Base-by-base conservation (phyloP, 2,797 vertebrate species). In the Anisognathus igniventris region DNA sequence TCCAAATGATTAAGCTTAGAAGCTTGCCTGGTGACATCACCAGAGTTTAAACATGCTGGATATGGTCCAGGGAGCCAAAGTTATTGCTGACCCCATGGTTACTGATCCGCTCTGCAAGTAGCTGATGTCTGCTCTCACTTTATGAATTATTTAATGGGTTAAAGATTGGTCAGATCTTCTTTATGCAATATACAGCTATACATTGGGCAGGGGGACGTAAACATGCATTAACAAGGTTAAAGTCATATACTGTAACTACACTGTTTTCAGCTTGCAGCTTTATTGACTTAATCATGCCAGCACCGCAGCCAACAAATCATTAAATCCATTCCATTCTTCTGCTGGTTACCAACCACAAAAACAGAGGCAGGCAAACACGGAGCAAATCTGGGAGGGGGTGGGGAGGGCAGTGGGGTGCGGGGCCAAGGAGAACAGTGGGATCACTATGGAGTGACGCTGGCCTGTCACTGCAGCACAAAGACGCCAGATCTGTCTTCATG, bases 271-370 rank as follows among this genome's bases (percentile, higher is more conserved):
- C 93, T 96, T 86, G 96, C 90, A 94, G 93, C 86, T 97, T 97
- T 97, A 96, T 97, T 94, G 93, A 95, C 93, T 96, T 94, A 97
- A 96, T 97, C 96, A 96, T 80, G 92, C 92, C 72, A 75, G 89
- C 88, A 92, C 91, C 22, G 81, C 90, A 95, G 97, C 95, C 94
- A 97, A 96, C 95, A 94, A 97, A 96, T 96, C 92, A 96, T 95
- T 96, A 96, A 95, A 94, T 96, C 91, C 91, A 96, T 97, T 97
- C 94, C 95, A 96, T 94, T 93, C 96, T 97, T 97, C 95, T 88
- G 93, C 96, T 96, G 92, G 93, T 91, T 95, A 95, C 94, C 95
- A 96, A 93, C 92, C 93, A 92, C 92, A 94, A 91, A 93, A 90
- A 96, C 90, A 96, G 85, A 94, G 93, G 91, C 92, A 96, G 88